A percentile compares a stretch with the other conserved stretches of the same genome.
These are phyloP conservation scores for Falco biarmicus DNA, from an alignment of 2,797 vertebrate species.

Conservation along the genomic window DNA sequence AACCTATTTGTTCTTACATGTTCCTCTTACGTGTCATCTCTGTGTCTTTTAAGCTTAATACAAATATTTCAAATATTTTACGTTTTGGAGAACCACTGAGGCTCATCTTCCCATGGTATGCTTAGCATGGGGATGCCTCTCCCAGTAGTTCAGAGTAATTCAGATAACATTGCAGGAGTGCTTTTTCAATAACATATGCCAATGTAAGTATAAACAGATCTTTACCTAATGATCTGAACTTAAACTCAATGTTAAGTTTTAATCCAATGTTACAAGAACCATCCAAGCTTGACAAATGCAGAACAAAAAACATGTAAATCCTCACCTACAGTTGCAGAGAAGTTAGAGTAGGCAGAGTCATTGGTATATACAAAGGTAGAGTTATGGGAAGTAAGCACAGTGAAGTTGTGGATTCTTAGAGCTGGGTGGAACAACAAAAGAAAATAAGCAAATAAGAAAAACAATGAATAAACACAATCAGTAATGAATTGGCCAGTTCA, in stretches of 20 bases:
- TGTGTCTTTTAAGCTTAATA: not conserved
- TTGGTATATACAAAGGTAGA: constrained; percentile 97
- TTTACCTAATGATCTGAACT: not conserved
- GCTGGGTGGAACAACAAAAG: constrained; percentile 86
- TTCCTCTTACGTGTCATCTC: not conserved
- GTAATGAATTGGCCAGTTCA: constrained; percentile 20
- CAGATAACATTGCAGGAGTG: not conserved
- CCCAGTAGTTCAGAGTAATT: not conserved
- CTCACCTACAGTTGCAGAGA: constrained; percentile 99
- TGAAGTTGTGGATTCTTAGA: constrained; percentile 95
- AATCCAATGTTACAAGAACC: not conserved
- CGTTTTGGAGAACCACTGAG: not conserved
- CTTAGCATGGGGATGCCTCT: not conserved
- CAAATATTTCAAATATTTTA: not conserved
- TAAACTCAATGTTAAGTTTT: not conserved
- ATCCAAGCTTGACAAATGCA: not conserved
- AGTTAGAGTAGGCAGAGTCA: constrained; percentile 99
- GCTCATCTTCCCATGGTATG: not conserved
- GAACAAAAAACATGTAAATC: constrained; percentile 46
- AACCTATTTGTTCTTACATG: not conserved
- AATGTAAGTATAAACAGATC: not conserved
- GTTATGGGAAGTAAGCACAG: constrained; percentile 95
- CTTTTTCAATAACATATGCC: accelerated
- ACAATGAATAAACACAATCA: constrained; percentile 75
- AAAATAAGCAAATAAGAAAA: constrained; percentile 75